Evolutionary conservation across 2,797 vertebrate species (phyloP).

Genomic region (Pseudopleuronectes americanus): DNA sequence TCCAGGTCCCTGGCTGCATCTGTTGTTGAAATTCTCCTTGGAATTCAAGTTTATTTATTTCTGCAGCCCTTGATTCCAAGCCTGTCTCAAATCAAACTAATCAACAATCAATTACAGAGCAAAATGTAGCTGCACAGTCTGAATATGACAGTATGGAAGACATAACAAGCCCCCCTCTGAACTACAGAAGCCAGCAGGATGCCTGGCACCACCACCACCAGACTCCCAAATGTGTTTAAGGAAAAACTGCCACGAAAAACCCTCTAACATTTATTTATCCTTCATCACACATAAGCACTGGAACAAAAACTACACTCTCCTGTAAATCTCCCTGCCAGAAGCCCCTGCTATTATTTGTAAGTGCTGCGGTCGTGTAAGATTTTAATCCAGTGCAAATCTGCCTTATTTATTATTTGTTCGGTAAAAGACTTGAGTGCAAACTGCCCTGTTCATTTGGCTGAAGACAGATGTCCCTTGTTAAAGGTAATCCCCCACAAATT

Average conservation of each 20-base stretch:
- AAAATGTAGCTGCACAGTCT: conserved; percentile 12
- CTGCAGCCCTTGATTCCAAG: conserved; percentile 26
- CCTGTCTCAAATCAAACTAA: conserved; percentile 47
- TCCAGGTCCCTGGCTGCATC: conserved; percentile 18
- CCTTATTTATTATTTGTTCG: conserved; percentile 58
- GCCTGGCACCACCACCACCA: conserved; percentile 40
- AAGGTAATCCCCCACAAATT: conserved; percentile 44
- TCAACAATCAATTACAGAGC: conserved; percentile 45
- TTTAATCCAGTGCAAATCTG: conserved; percentile 66
- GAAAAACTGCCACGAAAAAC: conserved; percentile 48
- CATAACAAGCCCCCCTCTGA: conserved; percentile 29
- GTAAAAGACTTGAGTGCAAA: conserved; percentile 20
- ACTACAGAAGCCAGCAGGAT: conserved; percentile 43
- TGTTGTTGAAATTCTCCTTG: conserved; percentile 27
- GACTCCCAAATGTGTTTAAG: conserved; percentile 41
- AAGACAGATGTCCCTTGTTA: conserved; percentile 61
- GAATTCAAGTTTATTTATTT: conserved; percentile 54
- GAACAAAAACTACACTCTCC: conserved; percentile 46
- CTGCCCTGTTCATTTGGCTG: conserved; percentile 27
- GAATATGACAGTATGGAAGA: conserved; percentile 30
- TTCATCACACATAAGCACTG: conserved; percentile 52
- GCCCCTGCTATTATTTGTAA: conserved; percentile 33
- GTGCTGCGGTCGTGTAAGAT: conserved; percentile 27
- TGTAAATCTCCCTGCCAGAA: conserved; percentile 41
- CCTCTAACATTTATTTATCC: conserved; percentile 60